These are phyloP conservation scores for Montipora sp. DNA, from an alignment of 64 coral and sea anemone species.

Conservation along the genomic window DNA sequence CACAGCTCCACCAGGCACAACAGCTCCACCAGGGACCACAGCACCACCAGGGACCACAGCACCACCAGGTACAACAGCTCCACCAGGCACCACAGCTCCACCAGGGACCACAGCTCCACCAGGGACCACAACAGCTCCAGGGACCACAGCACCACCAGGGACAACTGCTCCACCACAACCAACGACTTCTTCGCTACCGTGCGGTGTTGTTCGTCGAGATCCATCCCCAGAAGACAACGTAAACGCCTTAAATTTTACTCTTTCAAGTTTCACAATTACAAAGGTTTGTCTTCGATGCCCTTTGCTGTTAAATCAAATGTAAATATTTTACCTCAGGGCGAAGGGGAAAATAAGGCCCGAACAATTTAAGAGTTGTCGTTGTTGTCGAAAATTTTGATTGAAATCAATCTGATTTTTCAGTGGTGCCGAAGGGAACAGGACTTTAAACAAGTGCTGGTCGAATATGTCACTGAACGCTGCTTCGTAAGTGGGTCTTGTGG, in stretches of 20 bases:
- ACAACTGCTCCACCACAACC: neutral
- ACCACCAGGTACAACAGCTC: no score
- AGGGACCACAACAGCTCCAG: no score
- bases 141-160: no score
- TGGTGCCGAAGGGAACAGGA: neutral
- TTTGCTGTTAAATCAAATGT: neutral
- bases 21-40: no score
- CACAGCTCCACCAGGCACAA: no score
- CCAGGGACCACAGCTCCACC: no score
- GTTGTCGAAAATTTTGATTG: no score
- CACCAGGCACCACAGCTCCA: no score
- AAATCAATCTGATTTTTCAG: neutral
- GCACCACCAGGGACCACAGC: no score
- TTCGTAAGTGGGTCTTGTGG: neutral
- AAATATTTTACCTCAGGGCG: no score
- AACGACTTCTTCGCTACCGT: neutral
- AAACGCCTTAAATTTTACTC: neutral
- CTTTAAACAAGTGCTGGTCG: neutral
- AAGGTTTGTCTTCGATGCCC: neutral
- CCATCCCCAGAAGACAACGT: neutral
- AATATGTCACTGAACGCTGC: neutral
- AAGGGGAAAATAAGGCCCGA: no score
- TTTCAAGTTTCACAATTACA: neutral
- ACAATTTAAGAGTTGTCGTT: neutral
- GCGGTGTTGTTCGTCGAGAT: neutral